phyloP scores from a whole-genome alignment of 2,888 invertebrate genomes.

The Magallana nippona region DNA sequence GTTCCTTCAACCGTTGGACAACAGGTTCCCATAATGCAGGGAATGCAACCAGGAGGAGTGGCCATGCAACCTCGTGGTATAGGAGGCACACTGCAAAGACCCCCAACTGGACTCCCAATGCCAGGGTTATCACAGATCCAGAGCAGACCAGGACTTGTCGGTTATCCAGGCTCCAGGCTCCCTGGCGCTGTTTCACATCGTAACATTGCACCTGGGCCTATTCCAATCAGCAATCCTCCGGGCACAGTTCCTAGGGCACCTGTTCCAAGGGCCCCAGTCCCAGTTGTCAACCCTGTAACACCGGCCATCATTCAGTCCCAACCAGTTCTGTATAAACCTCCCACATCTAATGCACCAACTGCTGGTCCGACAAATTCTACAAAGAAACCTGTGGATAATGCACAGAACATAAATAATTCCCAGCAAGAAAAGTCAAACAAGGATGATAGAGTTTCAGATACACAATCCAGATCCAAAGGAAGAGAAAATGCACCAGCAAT shows the following conservation, averaged over 20 bases:
- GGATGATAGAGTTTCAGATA: neutral
- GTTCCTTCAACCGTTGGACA: constrained; percentile 6
- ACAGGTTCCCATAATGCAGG: constrained; percentile 15
- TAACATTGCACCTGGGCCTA: neutral
- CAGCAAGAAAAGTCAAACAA: constrained; percentile 1
- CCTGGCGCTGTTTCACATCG: neutral
- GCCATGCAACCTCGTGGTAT: neutral
- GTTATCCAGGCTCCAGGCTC: neutral
- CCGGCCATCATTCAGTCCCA: constrained; percentile 1
- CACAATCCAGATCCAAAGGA: neutral
- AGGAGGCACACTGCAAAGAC: neutral
- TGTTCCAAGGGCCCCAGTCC: constrained; percentile 6
- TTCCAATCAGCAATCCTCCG: neutral
- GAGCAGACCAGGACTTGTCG: neutral
- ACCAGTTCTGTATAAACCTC: constrained; percentile 14
- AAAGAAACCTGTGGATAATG: neutral
- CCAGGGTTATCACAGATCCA: neutral
- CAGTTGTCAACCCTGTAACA: neutral
- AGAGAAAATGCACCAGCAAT: constrained; percentile 18
- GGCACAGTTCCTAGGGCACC: constrained; percentile 23
- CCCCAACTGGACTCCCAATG: neutral
- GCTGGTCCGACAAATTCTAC: neutral
- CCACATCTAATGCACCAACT: neutral
- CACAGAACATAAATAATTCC: neutral
- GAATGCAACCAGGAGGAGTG: neutral